Evolutionary conservation across 2,797 vertebrate genomes (phyloP).

Genomic region (Nannoperca obscura): DNA sequence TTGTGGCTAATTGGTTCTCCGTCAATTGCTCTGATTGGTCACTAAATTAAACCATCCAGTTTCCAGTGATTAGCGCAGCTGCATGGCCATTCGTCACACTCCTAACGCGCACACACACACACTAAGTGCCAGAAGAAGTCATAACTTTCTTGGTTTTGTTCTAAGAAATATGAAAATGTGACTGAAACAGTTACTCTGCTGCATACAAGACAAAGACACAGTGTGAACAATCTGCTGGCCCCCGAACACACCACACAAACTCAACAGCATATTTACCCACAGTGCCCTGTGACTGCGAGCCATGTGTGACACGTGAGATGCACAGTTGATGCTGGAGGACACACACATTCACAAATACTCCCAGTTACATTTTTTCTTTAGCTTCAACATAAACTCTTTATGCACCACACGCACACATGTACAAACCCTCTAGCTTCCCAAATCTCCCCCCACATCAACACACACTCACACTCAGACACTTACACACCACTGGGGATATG

Average conservation of each 20-base stretch:
- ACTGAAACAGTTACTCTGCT: not conserved
- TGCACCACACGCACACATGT: not conserved
- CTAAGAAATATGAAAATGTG: not conserved
- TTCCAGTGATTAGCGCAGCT: conserved; percentile 55
- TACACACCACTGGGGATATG: conserved; percentile 32
- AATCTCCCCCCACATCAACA: conserved; percentile 3
- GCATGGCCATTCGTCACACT: conserved; percentile 37
- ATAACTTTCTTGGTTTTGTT: not conserved
- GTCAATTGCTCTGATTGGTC: conserved; percentile 69
- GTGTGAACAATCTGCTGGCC: not conserved
- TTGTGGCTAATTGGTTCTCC: conserved; percentile 65
- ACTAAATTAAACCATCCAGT: conserved; percentile 60
- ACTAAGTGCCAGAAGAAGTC: not conserved
- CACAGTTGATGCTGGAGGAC: not conserved
- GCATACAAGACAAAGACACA: not conserved
- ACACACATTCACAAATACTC: conserved; percentile 5
- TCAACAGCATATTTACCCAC: conserved; percentile 25
- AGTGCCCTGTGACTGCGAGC: conserved; percentile 20
- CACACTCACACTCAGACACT: conserved; percentile 33
- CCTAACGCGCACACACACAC: not conserved
- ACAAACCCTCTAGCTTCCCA: not conserved
- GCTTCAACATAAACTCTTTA: not conserved
- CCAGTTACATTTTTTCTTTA: not conserved
- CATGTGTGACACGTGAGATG: conserved; percentile 16
- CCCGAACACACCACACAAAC: not conserved